A percentile compares a stretch with the other conserved stretches of the same genome.
phyloP scores from a whole-genome alignment of 2,888 invertebrate genomes.

The Caenorhabditis angaria region DNA sequence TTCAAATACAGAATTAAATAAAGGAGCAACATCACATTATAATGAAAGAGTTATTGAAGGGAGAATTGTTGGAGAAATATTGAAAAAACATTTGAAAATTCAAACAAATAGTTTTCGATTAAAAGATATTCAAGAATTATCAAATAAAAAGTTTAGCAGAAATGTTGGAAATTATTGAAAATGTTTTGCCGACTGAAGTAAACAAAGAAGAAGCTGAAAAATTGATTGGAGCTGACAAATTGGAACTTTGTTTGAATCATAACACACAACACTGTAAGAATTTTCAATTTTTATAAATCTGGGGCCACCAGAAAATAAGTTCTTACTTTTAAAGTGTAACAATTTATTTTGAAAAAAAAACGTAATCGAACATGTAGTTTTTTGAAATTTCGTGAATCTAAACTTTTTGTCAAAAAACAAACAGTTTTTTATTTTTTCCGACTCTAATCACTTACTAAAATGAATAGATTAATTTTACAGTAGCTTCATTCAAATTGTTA shows the following conservation, averaged over 20 bases:
- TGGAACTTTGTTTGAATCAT: constrained; percentile 41
- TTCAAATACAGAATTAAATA: constrained; percentile 80
- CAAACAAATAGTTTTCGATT: constrained; percentile 29
- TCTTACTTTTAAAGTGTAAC: no score
- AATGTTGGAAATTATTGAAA: constrained; percentile 38
- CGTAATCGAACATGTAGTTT: no score
- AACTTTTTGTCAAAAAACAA: background rate
- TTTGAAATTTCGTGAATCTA: no score
- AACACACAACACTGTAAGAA: constrained; percentile 48
- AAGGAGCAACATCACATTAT: constrained; percentile 88
- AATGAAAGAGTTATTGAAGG: constrained; percentile 95
- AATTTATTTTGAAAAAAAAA: no score
- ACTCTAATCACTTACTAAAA: no score
- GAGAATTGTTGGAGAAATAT: constrained; percentile 82
- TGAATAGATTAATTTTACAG: no score
- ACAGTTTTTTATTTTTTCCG: no score
- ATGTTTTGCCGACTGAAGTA: constrained; percentile 33
- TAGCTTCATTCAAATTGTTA: constrained; percentile 78
- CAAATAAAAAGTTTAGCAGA: constrained; percentile 33
- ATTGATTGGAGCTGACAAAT: constrained; percentile 38
- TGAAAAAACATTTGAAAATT: constrained; percentile 28
- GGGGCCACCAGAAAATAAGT: no score
- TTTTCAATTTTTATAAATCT: no score
- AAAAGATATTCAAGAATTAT: constrained; percentile 44
- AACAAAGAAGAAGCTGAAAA: constrained; percentile 29